Conservation (phyloP, 2,113 vertebrate genomes). For the Pardalotus punctatus region DNA sequence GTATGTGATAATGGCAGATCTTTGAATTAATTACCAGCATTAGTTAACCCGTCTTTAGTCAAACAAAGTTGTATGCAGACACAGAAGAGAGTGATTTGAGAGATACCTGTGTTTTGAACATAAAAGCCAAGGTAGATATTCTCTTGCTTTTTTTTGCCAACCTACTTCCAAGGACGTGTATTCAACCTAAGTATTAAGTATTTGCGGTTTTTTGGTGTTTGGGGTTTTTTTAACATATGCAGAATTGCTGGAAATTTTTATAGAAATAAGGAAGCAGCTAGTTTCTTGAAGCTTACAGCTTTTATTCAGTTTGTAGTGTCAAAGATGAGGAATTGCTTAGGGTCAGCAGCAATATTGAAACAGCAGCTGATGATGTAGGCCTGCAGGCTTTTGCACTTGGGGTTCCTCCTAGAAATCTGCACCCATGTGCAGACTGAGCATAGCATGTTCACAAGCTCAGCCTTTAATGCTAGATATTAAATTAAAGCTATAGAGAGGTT, state of each 20-base stretch:
- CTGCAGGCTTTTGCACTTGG: not conserved
- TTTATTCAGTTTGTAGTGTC: not conserved
- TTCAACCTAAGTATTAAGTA: no score
- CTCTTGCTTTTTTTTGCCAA: not conserved
- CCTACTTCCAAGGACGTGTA: not conserved
- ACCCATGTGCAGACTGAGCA: not conserved
- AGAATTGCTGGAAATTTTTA: not conserved
- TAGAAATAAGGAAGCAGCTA: not conserved
- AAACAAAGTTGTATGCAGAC: not conserved
- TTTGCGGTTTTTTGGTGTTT: not conserved
- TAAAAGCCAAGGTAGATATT: not conserved
- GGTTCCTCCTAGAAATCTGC: not conserved
- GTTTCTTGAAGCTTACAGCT: not conserved
- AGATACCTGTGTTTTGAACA: not conserved
- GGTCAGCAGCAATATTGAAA: not conserved
- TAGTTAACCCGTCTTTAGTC: not conserved
- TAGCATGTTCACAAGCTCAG: not conserved
- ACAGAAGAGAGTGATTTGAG: not conserved
- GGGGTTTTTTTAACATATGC: not conserved
- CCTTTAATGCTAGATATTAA: not conserved
- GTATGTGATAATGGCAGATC: not conserved
- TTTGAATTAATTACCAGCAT: not conserved
- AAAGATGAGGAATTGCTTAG: not conserved
- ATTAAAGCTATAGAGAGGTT: not conserved
- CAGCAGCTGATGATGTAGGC: not conserved